These are phyloP conservation scores for Xiphophorus hellerii DNA, from an alignment of 2,113 vertebrate species.

Conservation along the genomic window DNA sequence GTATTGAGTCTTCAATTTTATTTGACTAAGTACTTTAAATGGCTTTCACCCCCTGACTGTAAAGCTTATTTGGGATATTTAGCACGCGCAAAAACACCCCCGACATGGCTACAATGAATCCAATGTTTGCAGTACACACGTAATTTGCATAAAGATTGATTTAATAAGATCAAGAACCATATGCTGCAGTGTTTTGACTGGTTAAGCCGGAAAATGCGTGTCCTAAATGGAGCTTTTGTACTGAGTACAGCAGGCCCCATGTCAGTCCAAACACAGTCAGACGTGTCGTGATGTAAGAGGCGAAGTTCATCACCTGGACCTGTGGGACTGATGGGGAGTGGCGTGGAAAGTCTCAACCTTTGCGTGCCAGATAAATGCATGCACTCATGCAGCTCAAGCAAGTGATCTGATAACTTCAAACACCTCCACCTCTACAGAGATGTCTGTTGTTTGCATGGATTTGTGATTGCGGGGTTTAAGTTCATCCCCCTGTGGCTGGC, in stretches of 20 bases:
- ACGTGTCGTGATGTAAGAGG: neutral
- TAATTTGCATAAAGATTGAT: conserved; percentile 37
- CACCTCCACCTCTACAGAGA: conserved; percentile 37
- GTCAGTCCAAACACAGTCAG: neutral
- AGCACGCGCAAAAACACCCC: neutral
- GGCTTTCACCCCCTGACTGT: neutral
- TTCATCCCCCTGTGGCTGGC: neutral
- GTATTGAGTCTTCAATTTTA: neutral
- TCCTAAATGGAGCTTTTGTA: neutral
- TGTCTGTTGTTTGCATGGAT: conserved; percentile 23
- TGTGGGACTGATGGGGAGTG: conserved; percentile 13
- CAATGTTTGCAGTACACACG: conserved; percentile 19
- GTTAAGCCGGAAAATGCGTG: neutral
- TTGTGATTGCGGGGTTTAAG: neutral
- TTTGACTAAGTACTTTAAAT: neutral
- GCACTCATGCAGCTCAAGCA: conserved; percentile 12
- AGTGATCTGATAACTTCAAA: conserved; percentile 46
- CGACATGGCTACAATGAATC: conserved; percentile 20
- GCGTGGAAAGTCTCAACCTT: conserved; percentile 39
- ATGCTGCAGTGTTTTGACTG: neutral
- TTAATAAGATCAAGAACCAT: conserved; percentile 1
- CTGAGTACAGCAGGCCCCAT: neutral
- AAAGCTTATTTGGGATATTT: neutral
- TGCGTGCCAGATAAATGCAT: conserved; percentile 45
- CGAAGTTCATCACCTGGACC: neutral